These are phyloP conservation scores for Etheostoma perlongum DNA, from an alignment of 2,797 vertebrate species.

Conservation along the genomic window DNA sequence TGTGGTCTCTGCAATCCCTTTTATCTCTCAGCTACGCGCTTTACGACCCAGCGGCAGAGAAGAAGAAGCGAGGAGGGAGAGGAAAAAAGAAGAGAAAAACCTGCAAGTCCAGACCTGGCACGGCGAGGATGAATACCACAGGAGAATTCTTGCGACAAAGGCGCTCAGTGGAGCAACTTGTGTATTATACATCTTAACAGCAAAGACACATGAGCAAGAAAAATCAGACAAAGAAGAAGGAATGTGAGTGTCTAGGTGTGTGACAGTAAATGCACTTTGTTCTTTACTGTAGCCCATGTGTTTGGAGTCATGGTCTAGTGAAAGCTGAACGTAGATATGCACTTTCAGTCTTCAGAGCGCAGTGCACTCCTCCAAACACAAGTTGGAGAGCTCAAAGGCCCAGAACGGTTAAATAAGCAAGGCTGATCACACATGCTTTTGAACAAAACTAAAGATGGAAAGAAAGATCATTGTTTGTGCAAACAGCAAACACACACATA, in stretches of 20 bases:
- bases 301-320: constrained; percentile 63
- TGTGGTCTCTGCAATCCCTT: constrained; percentile 83
- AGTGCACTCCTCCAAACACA: constrained; percentile 37
- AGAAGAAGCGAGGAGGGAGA: constrained; percentile 52
- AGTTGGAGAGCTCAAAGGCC: constrained; percentile 53
- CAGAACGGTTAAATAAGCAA: constrained; percentile 53
- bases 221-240: constrained; percentile 30
- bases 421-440: constrained; percentile 55
- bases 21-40: constrained; percentile 81
- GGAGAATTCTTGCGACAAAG: constrained; percentile 81
- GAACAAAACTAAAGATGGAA: constrained; percentile 62
- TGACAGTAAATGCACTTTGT: constrained; percentile 30
- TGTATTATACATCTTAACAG: constrained; percentile 51
- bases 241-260: constrained; percentile 33
- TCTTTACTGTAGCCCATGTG: constrained; percentile 14
- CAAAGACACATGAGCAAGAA: constrained; percentile 42
- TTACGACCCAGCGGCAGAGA: constrained; percentile 74
- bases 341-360: constrained; percentile 57
- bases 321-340: constrained; percentile 70
- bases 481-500: constrained; percentile 27
- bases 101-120: constrained; percentile 82
- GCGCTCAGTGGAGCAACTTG: constrained; percentile 55
- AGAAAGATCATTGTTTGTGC: constrained; percentile 66
- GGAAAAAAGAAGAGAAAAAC: constrained; percentile 18
- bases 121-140: constrained; percentile 75